phyloP scores from a whole-genome alignment of 2,113 vertebrate genomes.

The Mustelus asterias region DNA sequence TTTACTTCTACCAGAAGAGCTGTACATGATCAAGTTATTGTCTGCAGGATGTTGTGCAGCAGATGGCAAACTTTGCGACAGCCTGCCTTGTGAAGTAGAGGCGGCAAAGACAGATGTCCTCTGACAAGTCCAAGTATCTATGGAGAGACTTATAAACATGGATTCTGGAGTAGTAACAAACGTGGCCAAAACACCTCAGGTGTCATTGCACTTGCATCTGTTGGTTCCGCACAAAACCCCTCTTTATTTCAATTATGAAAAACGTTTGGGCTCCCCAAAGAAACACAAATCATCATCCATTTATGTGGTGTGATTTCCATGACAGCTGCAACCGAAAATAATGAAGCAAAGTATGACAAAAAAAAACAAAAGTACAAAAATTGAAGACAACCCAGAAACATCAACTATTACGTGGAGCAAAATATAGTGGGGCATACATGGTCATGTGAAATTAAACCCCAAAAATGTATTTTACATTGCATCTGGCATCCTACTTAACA shows the following conservation, averaged over 20 bases:
- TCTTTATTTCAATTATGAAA: background rate
- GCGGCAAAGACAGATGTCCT: slow-evolving; percentile 9
- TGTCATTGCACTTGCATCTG: background rate
- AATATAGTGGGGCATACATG: background rate
- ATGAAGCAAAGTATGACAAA: background rate
- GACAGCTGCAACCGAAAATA: background rate
- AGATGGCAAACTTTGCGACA: background rate
- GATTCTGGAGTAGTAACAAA: background rate
- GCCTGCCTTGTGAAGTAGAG: background rate
- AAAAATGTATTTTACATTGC: background rate
- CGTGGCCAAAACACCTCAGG: background rate
- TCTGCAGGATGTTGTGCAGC: background rate
- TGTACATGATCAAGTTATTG: background rate
- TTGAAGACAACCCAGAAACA: background rate
- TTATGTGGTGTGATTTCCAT: background rate
- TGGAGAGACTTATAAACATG: background rate
- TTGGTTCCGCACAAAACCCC: background rate
- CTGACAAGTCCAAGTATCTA: slow-evolving; percentile 1
- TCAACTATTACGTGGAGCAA: background rate
- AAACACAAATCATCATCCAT: background rate
- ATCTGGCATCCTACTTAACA: background rate
- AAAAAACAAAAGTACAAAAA: background rate
- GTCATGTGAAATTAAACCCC: background rate
- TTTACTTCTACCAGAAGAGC: background rate
- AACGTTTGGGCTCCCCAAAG: background rate